phyloP scores from a whole-genome alignment of 2,888 invertebrate species.

The Eledone cirrhosa region DNA sequence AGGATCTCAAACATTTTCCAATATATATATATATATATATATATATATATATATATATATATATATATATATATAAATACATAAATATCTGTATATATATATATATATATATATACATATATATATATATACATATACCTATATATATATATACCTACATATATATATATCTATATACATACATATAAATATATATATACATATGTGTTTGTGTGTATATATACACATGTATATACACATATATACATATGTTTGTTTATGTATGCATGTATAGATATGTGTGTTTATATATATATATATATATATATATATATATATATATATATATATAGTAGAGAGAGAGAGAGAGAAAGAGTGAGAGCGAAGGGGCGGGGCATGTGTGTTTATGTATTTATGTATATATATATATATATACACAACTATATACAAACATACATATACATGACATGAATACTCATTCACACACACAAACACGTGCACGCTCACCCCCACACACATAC shows the following conservation, averaged over 20 bases:
- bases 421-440: too few species aligned
- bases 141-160: neutral
- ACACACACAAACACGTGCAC: too few species aligned
- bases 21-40: too few species aligned
- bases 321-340: too few species aligned
- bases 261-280: neutral
- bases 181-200: neutral
- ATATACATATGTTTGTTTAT: neutral
- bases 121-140: neutral
- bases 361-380: too few species aligned
- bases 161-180: neutral
- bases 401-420: too few species aligned
- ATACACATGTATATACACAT: neutral
- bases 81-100: neutral
- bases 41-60: constrained; percentile 6
- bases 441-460: too few species aligned
- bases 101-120: neutral
- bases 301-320: neutral
- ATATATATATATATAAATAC: neutral
- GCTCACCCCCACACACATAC: too few species aligned
- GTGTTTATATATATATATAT: neutral
- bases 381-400: too few species aligned
- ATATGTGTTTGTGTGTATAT: neutral
- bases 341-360: too few species aligned
- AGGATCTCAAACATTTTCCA: too few species aligned